Percentiles rank a stretch among this genome's conserved stretches.
Conservation (phyloP, 2,113 vertebrate species). For the Gnathonemus echidnorhynchus region DNA sequence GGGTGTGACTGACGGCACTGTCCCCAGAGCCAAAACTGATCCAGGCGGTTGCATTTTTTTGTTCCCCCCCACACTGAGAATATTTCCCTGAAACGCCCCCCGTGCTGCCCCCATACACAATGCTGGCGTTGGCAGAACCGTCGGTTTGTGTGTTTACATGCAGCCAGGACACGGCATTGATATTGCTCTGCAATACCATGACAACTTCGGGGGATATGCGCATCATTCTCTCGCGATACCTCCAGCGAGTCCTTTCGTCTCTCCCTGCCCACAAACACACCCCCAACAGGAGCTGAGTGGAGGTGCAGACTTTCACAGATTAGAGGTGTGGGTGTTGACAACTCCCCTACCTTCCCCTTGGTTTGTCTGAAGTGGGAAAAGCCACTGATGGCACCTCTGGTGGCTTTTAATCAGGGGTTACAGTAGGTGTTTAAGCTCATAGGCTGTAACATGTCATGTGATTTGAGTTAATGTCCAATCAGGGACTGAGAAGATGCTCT, state of each 20-base stretch:
- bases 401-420: neutral
- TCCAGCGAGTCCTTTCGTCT: neutral
- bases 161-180: neutral
- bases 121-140: constrained; percentile 63
- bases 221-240: neutral
- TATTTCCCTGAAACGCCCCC: constrained; percentile 6
- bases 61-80: constrained; percentile 3
- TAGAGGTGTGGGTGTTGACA: neutral
- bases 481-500: neutral
- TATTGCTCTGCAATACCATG: neutral
- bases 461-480: neutral
- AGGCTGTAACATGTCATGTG: neutral
- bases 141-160: neutral
- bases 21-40: neutral
- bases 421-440: neutral
- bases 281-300: neutral
- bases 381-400: neutral
- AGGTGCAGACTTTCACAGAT: neutral
- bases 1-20: neutral
- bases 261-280: neutral
- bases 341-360: neutral
- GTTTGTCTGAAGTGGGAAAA: neutral
- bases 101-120: constrained; percentile 39
- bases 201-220: neutral
- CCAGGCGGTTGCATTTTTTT: neutral